A percentile compares a stretch with the other conserved stretches of the same genome.
phyloP scores from a whole-genome alignment of 2,797 vertebrate species.

The Pangasius mekongensis region DNA sequence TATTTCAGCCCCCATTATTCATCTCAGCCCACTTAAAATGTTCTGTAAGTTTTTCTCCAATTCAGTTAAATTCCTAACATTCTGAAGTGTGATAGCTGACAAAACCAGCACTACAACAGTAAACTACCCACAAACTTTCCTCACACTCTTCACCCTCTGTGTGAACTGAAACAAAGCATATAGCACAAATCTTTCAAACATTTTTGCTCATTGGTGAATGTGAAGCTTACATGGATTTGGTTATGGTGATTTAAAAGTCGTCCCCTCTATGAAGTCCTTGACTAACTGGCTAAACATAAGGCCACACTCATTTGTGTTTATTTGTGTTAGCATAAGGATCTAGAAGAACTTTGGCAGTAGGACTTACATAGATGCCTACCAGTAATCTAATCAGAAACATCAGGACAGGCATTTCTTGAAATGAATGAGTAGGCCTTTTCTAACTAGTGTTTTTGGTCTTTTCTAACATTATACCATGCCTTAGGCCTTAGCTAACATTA shows the following conservation, averaged over 20 bases:
- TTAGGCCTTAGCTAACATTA: background rate
- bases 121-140: background rate
- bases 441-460: background rate
- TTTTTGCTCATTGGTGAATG: background rate
- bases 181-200: background rate
- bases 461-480: background rate
- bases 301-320: background rate
- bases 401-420: no score
- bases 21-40: background rate
- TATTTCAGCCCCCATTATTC: background rate
- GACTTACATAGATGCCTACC: no score
- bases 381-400: no score
- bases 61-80: background rate
- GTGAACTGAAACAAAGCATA: background rate
- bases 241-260: background rate
- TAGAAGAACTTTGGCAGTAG: background rate
- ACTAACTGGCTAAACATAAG: background rate
- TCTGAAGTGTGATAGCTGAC: background rate
- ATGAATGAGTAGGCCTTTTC: no score
- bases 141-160: background rate
- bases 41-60: background rate
- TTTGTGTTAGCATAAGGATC: background rate
- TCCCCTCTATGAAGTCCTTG: background rate
- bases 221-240: background rate
- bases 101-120: background rate